These are phyloP conservation scores for Mustela nigripes DNA, from an alignment of 2,113 vertebrate species.

Conservation along the genomic window DNA sequence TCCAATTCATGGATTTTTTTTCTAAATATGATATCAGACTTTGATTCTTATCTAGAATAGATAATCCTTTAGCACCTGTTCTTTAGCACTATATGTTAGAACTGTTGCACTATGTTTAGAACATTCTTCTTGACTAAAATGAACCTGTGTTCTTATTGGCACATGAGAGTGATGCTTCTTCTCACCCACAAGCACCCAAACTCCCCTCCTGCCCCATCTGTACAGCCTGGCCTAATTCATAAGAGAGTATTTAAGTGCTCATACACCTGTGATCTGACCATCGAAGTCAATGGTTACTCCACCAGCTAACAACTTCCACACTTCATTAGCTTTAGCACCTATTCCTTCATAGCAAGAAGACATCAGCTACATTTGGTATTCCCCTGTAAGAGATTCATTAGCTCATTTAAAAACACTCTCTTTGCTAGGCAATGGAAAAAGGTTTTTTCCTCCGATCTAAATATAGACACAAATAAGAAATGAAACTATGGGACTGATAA, in stretches of 20 bases:
- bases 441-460: slow-evolving; percentile 37
- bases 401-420: slow-evolving; percentile 26
- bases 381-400: not conserved
- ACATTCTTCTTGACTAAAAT: not conserved
- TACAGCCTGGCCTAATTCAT: not conserved
- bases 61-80: not conserved
- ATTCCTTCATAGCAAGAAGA: not conserved
- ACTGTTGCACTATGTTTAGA: not conserved
- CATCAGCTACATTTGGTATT: slow-evolving; percentile 20
- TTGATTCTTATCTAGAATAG: not conserved
- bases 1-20: not conserved
- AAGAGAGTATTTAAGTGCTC: not conserved
- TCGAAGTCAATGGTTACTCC: not conserved
- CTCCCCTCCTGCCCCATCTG: too few relatives aligned
- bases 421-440: slow-evolving; percentile 38
- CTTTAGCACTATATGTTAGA: not conserved
- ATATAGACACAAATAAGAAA: slow-evolving; percentile 51
- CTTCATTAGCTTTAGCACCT: not conserved
- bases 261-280: not conserved
- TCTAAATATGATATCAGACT: not conserved
- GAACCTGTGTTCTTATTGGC: not conserved
- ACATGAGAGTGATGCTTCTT: not conserved
- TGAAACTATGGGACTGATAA: slow-evolving; percentile 44
- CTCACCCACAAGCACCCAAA: not conserved
- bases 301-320: not conserved